Evolutionary conservation across 2,888 invertebrate species (phyloP).

Genomic region (Caenorhabditis sp.): DNA sequence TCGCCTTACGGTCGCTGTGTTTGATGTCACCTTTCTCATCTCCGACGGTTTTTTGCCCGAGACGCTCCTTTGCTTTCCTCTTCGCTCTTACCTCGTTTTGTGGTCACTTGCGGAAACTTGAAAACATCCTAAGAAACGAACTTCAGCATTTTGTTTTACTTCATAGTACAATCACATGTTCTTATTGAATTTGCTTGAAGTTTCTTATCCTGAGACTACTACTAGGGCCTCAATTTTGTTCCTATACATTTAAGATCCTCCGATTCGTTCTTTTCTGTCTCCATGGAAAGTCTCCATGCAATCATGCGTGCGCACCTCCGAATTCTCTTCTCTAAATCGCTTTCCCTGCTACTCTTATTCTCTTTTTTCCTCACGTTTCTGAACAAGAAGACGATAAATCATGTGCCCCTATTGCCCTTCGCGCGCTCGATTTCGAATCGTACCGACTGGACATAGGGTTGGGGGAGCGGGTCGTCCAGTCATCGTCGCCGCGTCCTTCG

Average conservation of each 20-base stretch:
- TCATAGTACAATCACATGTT: too few species aligned
- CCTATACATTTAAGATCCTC: too few species aligned
- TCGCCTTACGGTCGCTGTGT: constrained; percentile 5
- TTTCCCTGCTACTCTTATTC: neutral
- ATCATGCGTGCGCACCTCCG: constrained; percentile 4
- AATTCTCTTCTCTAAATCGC: neutral
- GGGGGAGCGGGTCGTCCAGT: neutral
- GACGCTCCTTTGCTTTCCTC: constrained; percentile 3
- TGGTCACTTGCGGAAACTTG: constrained; percentile 3
- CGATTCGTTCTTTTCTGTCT: neutral
- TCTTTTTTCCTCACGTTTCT: neutral
- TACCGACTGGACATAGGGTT: constrained; percentile 5
- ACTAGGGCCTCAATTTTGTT: too few species aligned
- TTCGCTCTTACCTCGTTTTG: neutral
- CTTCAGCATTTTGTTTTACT: neutral
- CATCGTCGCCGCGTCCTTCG: constrained; percentile 26
- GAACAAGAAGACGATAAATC: constrained; percentile 15
- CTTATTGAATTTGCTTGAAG: too few species aligned
- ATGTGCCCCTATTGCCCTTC: constrained; percentile 18
- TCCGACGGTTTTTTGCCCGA: neutral
- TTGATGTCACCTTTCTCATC: constrained; percentile 25
- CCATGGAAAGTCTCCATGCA: neutral
- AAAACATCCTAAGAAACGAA: neutral
- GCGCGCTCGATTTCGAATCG: constrained; percentile 12
- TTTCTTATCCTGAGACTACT: too few species aligned